Evolutionary conservation across 2,113 vertebrate genomes (phyloP), one percentile per base, ranked within the genome.

Genomic region (Vanacampus margaritifer): DNA sequence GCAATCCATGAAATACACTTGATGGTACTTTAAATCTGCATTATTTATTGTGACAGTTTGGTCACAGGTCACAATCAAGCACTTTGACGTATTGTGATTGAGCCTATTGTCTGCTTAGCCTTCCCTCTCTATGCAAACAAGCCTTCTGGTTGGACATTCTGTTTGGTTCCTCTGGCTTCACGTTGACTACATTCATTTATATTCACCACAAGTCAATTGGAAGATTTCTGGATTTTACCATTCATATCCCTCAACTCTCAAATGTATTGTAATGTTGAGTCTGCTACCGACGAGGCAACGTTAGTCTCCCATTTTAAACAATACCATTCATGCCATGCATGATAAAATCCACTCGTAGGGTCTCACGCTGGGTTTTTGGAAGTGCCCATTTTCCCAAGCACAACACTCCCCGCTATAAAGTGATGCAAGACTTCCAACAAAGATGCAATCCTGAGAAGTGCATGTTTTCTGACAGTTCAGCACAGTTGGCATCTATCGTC

Each of bases 401-500:
- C 83, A 80, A 82, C 84, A 79, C 89, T 79, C 80, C 76, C 69
- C 60, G 67, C 72, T 75, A 82, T 79, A 76, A 78, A 71, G 88
- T 93, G 92, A 92, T 91, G 91, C 89, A 93, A 93, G 86, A 75
- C 82, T 82, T 88, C 86, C 73, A 79, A 78, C 69, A 69, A 74
- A 87, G 84, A 85, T 88, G 91, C 90, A 93, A 93, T 87, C 85
- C 57, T 59, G 67, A 75, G 71, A 72, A 88, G 85, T 58, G 67
- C 48, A 72, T 81, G 73, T 87, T 81, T 83, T 74, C 80, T 78
- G 77, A 78, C 86, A 75, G 77, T 82, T 81, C 80, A 9, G 77
- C 79, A 51, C 79, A 79, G 83, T 80, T 86, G 82, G 84, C 86
- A 73, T 76, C 80, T 79, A 81, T 83, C 65, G 57, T 57, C 80